These are phyloP conservation scores for Megamerina dolium DNA, from an alignment of 2,888 invertebrate species.

Conservation along the genomic window DNA sequence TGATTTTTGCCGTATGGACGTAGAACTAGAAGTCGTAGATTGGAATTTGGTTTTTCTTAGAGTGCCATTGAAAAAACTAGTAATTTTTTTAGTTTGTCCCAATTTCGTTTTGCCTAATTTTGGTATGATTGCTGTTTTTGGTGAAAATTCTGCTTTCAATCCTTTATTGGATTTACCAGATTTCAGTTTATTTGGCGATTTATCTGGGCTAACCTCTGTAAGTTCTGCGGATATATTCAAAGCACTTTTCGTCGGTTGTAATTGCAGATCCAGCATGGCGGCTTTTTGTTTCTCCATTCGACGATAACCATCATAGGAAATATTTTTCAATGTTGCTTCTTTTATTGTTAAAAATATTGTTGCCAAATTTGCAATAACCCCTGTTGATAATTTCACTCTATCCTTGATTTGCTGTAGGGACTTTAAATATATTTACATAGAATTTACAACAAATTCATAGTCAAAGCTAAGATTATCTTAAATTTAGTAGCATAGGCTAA, in stretches of 20 bases:
- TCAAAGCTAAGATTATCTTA: too few species aligned
- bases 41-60: constrained; percentile 8
- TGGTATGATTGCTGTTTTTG: constrained; percentile 6
- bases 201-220: neutral
- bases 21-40: constrained; percentile 5
- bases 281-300: constrained; percentile 12
- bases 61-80: constrained; percentile 9
- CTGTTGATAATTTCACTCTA: constrained; percentile 10
- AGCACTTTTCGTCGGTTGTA: neutral
- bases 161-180: constrained; percentile 2
- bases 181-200: constrained; percentile 3
- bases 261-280: constrained; percentile 6
- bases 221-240: neutral
- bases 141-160: constrained; percentile 9
- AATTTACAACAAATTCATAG: too few species aligned
- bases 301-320: constrained; percentile 13
- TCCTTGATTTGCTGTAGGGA: constrained; percentile 17
- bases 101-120: constrained; percentile 4
- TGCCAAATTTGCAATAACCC: constrained; percentile 14
- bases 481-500: too few species aligned
- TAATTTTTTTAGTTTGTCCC: constrained; percentile 10
- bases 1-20: constrained; percentile 9
- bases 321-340: constrained; percentile 15
- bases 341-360: constrained; percentile 15
- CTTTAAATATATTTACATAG: too few species aligned